Evolutionary conservation across 2,888 invertebrate genomes (phyloP).

Genomic region (Sepiola atlantica): DNA sequence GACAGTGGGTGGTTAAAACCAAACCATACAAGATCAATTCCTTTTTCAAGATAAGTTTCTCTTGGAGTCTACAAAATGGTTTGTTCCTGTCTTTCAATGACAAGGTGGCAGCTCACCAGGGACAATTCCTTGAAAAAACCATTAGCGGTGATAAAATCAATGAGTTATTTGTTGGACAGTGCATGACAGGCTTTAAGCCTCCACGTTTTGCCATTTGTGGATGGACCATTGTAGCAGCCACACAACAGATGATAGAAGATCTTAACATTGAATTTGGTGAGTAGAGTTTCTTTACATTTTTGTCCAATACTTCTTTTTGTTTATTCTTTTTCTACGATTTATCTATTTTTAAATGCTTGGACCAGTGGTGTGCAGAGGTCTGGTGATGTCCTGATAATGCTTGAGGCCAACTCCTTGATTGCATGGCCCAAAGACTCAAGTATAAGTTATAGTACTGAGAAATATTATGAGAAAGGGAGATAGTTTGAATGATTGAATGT

Average conservation of each 20-base stretch:
- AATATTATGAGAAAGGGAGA: too few species aligned
- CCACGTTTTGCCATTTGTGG: conserved; percentile 56
- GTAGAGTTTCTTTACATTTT: neutral
- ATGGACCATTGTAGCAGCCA: conserved; percentile 55
- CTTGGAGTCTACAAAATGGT: conserved; percentile 59
- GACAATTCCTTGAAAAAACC: neutral
- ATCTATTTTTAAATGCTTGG: too few species aligned
- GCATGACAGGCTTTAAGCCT: conserved; percentile 47
- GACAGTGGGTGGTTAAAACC: conserved; percentile 57
- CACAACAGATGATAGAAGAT: conserved; percentile 53
- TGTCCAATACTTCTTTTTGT: neutral
- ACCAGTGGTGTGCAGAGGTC: too few species aligned
- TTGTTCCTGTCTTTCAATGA: conserved; percentile 54
- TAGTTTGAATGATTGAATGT: too few species aligned
- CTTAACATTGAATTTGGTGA: conserved; percentile 52
- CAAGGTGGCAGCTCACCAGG: conserved; percentile 44
- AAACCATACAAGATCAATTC: conserved; percentile 48
- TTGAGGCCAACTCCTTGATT: too few species aligned
- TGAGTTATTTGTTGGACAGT: conserved; percentile 49
- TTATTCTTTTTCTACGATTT: too few species aligned
- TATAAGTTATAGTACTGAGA: too few species aligned
- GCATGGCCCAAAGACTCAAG: too few species aligned
- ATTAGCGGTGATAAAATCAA: neutral
- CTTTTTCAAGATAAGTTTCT: conserved; percentile 56
- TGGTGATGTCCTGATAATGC: too few species aligned